phyloP scores from a whole-genome alignment of 92 coral and sea anemone genomes.

The Zoanthus sociatus region DNA sequence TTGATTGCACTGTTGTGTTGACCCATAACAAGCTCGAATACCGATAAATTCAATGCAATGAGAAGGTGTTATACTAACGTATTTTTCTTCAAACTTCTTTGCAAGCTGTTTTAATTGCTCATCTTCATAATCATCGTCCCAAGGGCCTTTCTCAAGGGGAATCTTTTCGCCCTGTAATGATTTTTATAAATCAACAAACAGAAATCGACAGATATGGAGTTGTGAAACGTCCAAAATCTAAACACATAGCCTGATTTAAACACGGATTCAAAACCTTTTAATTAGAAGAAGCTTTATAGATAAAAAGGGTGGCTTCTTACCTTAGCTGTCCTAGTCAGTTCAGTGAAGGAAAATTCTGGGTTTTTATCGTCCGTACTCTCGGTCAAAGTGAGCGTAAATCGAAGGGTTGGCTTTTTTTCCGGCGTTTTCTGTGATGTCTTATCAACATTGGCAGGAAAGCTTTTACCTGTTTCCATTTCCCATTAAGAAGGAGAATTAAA shows the following conservation, averaged over 20 bases:
- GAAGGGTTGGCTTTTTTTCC: conserved; percentile 73
- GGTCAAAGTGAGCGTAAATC: conserved; percentile 85
- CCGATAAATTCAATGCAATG: not conserved
- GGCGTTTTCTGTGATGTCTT: conserved; percentile 69
- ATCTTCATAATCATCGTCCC: conserved; percentile 79
- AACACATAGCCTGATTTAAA: not conserved
- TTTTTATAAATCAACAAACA: not conserved
- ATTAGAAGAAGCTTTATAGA: not conserved
- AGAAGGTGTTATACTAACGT: conserved; percentile 71
- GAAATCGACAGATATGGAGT: conserved; percentile 19
- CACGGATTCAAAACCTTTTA: not conserved
- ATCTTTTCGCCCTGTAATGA: conserved; percentile 67
- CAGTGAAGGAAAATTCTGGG: conserved; percentile 96
- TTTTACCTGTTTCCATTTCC: conserved; percentile 92
- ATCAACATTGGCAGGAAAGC: conserved; percentile 76
- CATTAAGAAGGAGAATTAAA: conserved; percentile 78
- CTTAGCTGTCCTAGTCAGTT: conserved; percentile 80
- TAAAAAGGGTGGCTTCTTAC: conserved; percentile 32
- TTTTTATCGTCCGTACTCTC: conserved; percentile 94
- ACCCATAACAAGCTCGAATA: conserved; percentile 21
- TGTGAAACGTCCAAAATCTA: not conserved
- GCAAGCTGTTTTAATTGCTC: conserved; percentile 91
- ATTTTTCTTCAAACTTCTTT: conserved; percentile 97
- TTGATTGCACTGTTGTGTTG: conserved; percentile 2
- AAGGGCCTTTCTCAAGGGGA: conserved; percentile 69